phyloP scores from a whole-genome alignment of 2,888 invertebrate genomes.

The Nomada goodeniana region DNA sequence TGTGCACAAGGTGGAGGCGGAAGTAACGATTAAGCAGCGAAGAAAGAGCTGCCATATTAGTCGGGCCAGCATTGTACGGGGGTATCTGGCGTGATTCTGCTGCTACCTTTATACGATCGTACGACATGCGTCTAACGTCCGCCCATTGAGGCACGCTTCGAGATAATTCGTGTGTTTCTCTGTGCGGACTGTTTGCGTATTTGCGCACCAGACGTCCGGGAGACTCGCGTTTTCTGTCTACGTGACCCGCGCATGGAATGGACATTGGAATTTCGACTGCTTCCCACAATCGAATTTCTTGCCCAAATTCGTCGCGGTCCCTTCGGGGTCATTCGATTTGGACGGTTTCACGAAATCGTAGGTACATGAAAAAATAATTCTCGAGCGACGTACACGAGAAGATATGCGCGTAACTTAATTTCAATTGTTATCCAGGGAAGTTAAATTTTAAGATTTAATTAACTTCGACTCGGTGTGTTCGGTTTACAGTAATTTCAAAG shows the following conservation, averaged over 20 bases:
- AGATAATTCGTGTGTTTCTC: constrained; percentile 81
- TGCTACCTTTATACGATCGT: constrained; percentile 90
- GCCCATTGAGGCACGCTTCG: constrained; percentile 81
- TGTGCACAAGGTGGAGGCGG: constrained; percentile 74
- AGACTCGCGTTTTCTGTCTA: constrained; percentile 1
- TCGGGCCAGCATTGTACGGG: constrained; percentile 78
- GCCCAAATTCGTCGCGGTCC: neutral
- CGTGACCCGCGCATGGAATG: constrained; percentile 20
- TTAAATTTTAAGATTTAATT: too few species aligned
- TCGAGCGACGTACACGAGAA: too few species aligned
- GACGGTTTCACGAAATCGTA: neutral
- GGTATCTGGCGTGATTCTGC: constrained; percentile 82
- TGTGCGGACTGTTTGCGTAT: constrained; percentile 35
- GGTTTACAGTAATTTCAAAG: too few species aligned
- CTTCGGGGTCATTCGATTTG: neutral
- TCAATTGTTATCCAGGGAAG: too few species aligned
- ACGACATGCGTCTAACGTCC: constrained; percentile 85
- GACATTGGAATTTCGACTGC: neutral
- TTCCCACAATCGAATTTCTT: neutral
- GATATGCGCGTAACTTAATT: too few species aligned
- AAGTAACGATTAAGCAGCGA: constrained; percentile 82
- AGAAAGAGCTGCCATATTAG: constrained; percentile 83
- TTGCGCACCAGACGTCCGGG: constrained; percentile 1
- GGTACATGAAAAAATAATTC: too few species aligned
- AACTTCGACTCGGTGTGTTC: too few species aligned